Conservation (phyloP, 2,888 invertebrate species). For the Homarus gammarus region DNA sequence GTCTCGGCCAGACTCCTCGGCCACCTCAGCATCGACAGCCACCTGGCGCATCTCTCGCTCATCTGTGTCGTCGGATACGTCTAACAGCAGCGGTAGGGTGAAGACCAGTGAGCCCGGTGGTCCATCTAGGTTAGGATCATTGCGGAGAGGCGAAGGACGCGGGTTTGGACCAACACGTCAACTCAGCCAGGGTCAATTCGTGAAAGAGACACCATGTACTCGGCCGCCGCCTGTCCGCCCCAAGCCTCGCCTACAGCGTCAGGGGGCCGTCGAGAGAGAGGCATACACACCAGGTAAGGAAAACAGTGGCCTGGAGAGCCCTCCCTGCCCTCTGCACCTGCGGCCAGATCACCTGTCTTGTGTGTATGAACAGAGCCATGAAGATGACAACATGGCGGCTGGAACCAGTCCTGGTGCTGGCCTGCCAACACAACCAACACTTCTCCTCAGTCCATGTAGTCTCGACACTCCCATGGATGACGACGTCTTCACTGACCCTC, state of each 20-base stretch:
- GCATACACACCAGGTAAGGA: constrained; percentile 68
- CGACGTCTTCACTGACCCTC: constrained; percentile 49
- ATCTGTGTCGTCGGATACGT: constrained; percentile 84
- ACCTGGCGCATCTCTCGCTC: constrained; percentile 94
- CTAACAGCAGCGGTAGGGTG: constrained; percentile 77
- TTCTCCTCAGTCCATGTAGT: constrained; percentile 51
- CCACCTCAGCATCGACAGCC: constrained; percentile 92
- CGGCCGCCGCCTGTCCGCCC: constrained; percentile 76
- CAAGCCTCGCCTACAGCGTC: constrained; percentile 89
- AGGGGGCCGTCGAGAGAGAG: constrained; percentile 89
- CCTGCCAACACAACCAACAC: constrained; percentile 37
- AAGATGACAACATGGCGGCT: constrained; percentile 61
- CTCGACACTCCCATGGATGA: constrained; percentile 58
- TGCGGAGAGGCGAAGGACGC: constrained; percentile 40
- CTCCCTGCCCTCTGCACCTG: constrained; percentile 71
- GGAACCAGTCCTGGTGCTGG: constrained; percentile 16
- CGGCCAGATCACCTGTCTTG: constrained; percentile 74
- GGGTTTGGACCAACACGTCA: constrained; percentile 41
- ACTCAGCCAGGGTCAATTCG: constrained; percentile 46
- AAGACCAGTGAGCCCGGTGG: constrained; percentile 12
- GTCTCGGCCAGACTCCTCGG: constrained; percentile 92
- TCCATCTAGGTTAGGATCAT: constrained; percentile 28
- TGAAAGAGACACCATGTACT: constrained; percentile 23
- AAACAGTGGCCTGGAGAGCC: constrained; percentile 41
- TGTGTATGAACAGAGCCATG: constrained; percentile 75